phyloP scores from a whole-genome alignment of 2,888 invertebrate species.

The Neuroscelio doddi region DNA sequence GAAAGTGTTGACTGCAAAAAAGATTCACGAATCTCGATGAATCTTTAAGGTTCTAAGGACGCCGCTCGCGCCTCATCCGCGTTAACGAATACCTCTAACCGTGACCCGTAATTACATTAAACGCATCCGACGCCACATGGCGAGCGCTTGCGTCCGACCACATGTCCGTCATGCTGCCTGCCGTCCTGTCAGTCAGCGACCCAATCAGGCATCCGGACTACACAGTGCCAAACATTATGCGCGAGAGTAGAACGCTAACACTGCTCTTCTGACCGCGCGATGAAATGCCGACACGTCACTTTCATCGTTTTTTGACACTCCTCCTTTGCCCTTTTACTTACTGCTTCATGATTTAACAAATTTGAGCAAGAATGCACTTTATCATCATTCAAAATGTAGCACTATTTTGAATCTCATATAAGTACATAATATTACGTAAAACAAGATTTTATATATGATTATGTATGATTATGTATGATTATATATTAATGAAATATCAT shows the following conservation, averaged over 20 bases:
- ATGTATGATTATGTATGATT: no score
- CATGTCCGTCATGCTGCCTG: constrained; percentile 47
- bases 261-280: constrained; percentile 41
- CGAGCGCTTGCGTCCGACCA: constrained; percentile 47
- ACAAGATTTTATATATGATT: no score
- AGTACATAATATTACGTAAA: no score
- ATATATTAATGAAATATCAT: no score
- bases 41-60: constrained; percentile 44
- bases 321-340: background rate
- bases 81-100: constrained; percentile 52
- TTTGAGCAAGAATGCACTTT: no score
- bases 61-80: constrained; percentile 47
- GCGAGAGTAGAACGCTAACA: constrained; percentile 45
- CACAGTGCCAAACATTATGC: constrained; percentile 51
- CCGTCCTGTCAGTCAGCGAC: constrained; percentile 45
- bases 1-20: no score
- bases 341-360: no score
- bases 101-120: constrained; percentile 51
- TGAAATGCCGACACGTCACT: constrained; percentile 32
- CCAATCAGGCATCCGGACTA: constrained; percentile 45
- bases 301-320: constrained; percentile 15
- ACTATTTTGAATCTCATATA: no score
- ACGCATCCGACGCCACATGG: constrained; percentile 48
- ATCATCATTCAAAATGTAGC: no score
- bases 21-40: constrained; percentile 17